Evolutionary conservation across 2,888 invertebrate species (phyloP), one percentile per base, ranked within the genome.

Genomic region (Cerceris rybyensis): DNA sequence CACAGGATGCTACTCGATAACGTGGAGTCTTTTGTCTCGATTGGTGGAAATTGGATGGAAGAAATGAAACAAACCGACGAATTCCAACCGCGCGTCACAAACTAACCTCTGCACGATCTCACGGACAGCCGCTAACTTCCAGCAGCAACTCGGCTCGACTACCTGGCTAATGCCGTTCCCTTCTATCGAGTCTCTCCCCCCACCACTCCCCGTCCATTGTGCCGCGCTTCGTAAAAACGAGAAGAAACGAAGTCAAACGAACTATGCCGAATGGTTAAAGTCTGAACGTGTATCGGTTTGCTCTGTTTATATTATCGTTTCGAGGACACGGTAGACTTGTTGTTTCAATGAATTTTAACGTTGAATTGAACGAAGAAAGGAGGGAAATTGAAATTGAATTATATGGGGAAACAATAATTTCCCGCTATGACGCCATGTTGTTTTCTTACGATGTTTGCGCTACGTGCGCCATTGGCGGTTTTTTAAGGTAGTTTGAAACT

Each of bases 101-200:
- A 72, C 72, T 76, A 85, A 82, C 82, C 82, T 85, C 85, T 83
- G 83, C 64, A 74, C 84, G 63, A 28, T 58, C 74, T 83, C 84
- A 81, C 85, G 84, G 80, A 78, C 86, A 78, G 75, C 67, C 85
- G 80, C 80, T 69, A 81, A 85, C 86, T 88, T 86, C 80, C 83
- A 84, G 83, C 82, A 82, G 83, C 78, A 80, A 80, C 84, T 81
- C 78, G 67, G 72, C 71, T 67, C 82, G 67, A 58, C 71, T 68
- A 70, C 79, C 67, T 71, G 75, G 70, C 73, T 72, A 85, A 86
- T 86, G 88, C 86, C 86, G 81, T 88, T 87, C 90, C 85, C 88
- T 81, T 81, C 80, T 80, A 77, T 74, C 74, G 52, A 66, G 68
- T 60, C 76, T n/a, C 63, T 69, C 81, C 70, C 83, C 75, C 75